phyloP scores from a whole-genome alignment of 2,888 invertebrate species.

The Lithophane ornitopus region DNA sequence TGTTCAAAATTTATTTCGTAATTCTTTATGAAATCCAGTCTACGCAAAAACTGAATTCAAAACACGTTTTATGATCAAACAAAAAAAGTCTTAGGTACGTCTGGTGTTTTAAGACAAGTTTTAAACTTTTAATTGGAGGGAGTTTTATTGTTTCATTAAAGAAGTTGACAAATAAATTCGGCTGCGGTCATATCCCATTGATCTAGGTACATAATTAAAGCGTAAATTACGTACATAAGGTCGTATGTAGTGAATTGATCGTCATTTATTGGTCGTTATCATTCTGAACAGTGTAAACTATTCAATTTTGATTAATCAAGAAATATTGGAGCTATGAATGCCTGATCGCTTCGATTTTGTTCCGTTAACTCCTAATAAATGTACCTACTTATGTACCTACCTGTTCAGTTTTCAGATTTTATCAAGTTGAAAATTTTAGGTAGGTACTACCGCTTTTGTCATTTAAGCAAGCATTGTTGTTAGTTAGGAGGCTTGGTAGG shows the following conservation, averaged over 20 bases:
- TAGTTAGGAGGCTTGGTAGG: background rate
- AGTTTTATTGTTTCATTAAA: slow-evolving; percentile 6
- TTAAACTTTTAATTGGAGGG: slow-evolving; percentile 5
- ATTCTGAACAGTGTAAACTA: slow-evolving; percentile 9
- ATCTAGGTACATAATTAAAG: background rate
- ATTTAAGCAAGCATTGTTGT: background rate
- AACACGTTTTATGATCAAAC: slow-evolving; percentile 25
- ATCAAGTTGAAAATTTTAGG: background rate
- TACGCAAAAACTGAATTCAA: slow-evolving; percentile 13
- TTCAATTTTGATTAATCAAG: slow-evolving; percentile 6
- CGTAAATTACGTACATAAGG: background rate
- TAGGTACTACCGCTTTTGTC: background rate
- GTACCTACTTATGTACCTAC: too few relatives aligned
- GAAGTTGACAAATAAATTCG: slow-evolving; percentile 6
- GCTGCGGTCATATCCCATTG: background rate
- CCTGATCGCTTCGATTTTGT: background rate
- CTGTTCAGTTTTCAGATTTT: background rate
- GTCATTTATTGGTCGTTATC: slow-evolving; percentile 4
- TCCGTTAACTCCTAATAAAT: background rate
- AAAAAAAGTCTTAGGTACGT: slow-evolving; percentile 24
- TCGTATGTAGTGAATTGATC: slow-evolving; percentile 3
- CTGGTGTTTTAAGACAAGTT: background rate
- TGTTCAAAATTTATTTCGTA: background rate
- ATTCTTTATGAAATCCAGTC: background rate
- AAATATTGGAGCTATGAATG: background rate